A percentile compares a stretch with the other conserved stretches of the same genome.
Evolutionary conservation across 2,797 vertebrate species (phyloP).

Genomic region (Phataginus tricuspis): DNA sequence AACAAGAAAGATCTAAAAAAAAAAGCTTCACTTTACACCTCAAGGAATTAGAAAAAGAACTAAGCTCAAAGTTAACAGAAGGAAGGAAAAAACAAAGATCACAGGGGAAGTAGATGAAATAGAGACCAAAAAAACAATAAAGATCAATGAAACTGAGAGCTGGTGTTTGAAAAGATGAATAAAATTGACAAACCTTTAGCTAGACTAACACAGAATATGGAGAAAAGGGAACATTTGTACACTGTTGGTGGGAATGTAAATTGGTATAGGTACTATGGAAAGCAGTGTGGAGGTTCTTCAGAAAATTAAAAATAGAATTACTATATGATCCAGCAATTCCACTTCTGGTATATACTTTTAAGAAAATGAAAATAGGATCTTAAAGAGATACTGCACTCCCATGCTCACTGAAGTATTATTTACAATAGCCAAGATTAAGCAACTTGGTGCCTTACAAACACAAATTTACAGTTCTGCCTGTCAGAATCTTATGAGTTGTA

Average conservation of each 20-base stretch:
- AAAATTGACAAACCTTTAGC: neutral
- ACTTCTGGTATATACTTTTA: neutral
- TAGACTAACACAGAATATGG: neutral
- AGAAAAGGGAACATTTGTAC: neutral
- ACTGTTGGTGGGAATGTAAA: neutral
- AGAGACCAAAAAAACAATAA: neutral
- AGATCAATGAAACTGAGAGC: neutral
- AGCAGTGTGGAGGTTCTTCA: neutral
- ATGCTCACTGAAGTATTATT: neutral
- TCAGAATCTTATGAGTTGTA: neutral
- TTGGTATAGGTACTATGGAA: neutral
- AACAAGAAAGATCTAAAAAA: neutral
- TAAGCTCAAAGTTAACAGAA: neutral
- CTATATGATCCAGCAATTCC: neutral
- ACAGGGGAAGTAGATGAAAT: neutral
- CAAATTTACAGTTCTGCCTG: neutral
- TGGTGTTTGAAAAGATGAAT: neutral
- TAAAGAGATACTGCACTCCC: neutral
- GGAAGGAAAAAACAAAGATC: neutral
- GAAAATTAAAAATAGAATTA: neutral
- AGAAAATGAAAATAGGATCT: neutral
- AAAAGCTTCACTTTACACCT: neutral
- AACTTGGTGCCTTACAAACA: neutral
- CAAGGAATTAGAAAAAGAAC: neutral
- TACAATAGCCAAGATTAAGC: neutral